Conservation (phyloP, 2,888 invertebrate genomes). For the Leucophenga montana region DNA sequence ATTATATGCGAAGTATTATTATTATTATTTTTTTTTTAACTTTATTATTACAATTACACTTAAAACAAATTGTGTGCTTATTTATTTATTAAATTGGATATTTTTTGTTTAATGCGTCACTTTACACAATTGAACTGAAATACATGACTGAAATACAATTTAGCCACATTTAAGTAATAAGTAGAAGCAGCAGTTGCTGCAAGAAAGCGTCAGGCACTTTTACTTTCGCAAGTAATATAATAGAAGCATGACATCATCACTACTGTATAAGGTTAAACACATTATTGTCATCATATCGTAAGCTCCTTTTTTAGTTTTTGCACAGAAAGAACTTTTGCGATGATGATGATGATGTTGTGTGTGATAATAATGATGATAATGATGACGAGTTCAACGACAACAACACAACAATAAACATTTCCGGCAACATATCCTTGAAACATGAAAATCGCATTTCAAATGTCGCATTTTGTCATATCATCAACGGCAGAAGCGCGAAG, state of each 20-base stretch:
- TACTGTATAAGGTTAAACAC: constrained; percentile 38
- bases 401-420: constrained; percentile 46
- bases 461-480: constrained; percentile 28
- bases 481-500: neutral
- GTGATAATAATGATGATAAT: neutral
- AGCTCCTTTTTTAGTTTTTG: constrained; percentile 1
- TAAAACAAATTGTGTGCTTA: constrained; percentile 1
- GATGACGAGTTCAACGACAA: neutral
- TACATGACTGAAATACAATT: no score
- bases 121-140: constrained; percentile 28
- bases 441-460: constrained; percentile 30
- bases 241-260: constrained; percentile 60
- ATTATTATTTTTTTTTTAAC: neutral
- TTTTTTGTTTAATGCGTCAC: constrained; percentile 19
- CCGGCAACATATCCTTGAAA: constrained; percentile 58
- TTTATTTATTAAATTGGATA: constrained; percentile 39
- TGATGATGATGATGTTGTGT: neutral
- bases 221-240: constrained; percentile 46
- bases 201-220: constrained; percentile 46
- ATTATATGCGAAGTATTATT: constrained; percentile 20
- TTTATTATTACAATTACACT: neutral
- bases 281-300: constrained; percentile 45
- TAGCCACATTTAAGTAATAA: constrained; percentile 46
- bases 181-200: constrained; percentile 7
- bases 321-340: constrained; percentile 12